Evolutionary conservation across 2,113 vertebrate species (phyloP), one percentile per base, ranked within the genome.

Genomic region (Aegotheles bennettii): DNA sequence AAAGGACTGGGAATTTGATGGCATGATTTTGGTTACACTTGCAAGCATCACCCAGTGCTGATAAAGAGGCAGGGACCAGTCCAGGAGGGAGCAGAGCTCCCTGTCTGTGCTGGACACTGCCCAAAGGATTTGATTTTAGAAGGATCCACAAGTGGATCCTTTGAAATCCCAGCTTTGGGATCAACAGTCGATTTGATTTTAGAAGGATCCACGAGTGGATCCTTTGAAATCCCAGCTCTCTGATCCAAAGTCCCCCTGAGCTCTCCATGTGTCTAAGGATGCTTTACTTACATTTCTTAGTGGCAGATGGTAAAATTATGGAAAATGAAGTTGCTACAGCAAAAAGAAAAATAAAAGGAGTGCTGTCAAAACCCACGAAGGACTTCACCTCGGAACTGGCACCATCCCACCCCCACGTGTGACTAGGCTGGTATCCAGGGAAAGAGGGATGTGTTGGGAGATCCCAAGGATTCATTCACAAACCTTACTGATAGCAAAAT

Each of bases 211-310:
- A 2, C 9, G 15, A 64, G 24, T 3, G 5, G 38, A 51, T 78
- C 31, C 26, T 84, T 47, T 17, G 26, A n/a, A 59, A 53, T 17
- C 31, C 13, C 60, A 60, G 20, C 42, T n/a, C 28, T 43, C 21
- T 10, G 25, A 50, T 42, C 16, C n/a, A n/a, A n/a, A n/a, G n/a
- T n/a, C 14, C 21, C 12, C 48, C 45, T 6, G 25, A 88, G 47
- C 50, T 26, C 42, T 61, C n/a, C 0, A 0, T 25, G n/a, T 13
- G 8, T n/a, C 19, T 42, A 9, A 38, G n/a, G 29, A n/a, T 15
- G 20, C 1, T 9, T 61, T 28, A 56, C 18, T 10, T 48, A 16
- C n/a, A 3, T 61, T 90, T 48, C n/a, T 68, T 13, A 45, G 25
- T 26, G 29, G n/a, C 64, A 77, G 43, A 19, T 74, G 85, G 76